Conservation (phyloP, 92 coral and sea anemone genomes). For the Pocillopora grandis region DNA sequence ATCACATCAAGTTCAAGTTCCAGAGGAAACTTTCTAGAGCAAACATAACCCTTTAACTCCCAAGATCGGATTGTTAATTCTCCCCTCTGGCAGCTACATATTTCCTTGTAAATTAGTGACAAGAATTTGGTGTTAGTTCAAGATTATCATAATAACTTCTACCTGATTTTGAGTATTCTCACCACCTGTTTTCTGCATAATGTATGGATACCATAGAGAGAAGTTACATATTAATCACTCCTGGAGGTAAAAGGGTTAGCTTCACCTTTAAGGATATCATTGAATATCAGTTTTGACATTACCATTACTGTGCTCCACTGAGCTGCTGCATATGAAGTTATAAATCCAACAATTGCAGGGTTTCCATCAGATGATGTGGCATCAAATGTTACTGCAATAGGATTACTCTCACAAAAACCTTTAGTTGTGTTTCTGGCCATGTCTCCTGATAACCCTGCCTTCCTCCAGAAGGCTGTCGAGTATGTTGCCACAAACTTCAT, state of each 20-base stretch:
- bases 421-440: slow-evolving; percentile 56
- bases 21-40: too few relatives aligned
- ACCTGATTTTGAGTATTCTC: too few relatives aligned
- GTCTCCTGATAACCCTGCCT: slow-evolving; percentile 91
- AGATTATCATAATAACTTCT: too few relatives aligned
- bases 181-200: too few relatives aligned
- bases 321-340: slow-evolving; percentile 87
- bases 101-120: too few relatives aligned
- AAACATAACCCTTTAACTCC: too few relatives aligned
- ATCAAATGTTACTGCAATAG: slow-evolving; percentile 78
- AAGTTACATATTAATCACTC: background rate
- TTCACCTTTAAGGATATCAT: background rate
- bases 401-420: slow-evolving; percentile 62
- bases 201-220: too few relatives aligned
- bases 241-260: background rate
- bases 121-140: too few relatives aligned
- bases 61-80: too few relatives aligned
- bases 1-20: too few relatives aligned
- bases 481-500: slow-evolving; percentile 91
- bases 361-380: slow-evolving; percentile 73
- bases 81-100: too few relatives aligned
- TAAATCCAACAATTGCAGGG: slow-evolving; percentile 90
- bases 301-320: slow-evolving; percentile 78
- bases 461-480: slow-evolving; percentile 91
- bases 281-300: background rate